Percentiles rank a stretch among this genome's conserved stretches.
Evolutionary conservation across 1,140 invertebrate species (phyloP).

Genomic region (Drosophila ironensis): DNA sequence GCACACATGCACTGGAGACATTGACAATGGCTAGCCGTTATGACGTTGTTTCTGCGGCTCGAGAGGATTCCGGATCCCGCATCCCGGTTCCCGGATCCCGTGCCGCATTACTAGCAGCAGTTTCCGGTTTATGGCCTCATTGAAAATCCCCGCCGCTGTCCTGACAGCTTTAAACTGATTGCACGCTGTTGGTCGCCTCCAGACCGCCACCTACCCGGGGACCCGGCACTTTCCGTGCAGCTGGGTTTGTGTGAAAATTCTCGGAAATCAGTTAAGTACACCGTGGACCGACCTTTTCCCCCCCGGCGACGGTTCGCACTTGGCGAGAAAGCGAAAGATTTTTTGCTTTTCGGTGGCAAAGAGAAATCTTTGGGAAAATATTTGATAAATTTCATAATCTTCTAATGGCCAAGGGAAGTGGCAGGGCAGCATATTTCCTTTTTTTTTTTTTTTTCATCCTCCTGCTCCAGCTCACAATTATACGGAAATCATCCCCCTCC

Average conservation of each 20-base stretch:
- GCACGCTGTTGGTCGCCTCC: conserved; percentile 24
- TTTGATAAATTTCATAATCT: conserved; percentile 56
- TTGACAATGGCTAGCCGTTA: conserved; percentile 4
- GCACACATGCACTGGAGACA: conserved; percentile 26
- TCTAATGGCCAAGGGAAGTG: conserved; percentile 31
- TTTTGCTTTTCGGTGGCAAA: conserved; percentile 54
- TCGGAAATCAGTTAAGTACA: conserved; percentile 75
- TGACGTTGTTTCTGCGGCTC: conserved; percentile 17
- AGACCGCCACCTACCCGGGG: not conserved
- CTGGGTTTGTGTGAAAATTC: conserved; percentile 48
- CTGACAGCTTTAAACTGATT: conserved; percentile 78
- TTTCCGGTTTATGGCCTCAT: conserved; percentile 64
- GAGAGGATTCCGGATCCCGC: too few relatives aligned
- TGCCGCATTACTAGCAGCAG: conserved; percentile 44
- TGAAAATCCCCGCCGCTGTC: conserved; percentile 55
- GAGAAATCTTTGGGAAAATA: conserved; percentile 53
- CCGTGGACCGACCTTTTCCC: conserved; percentile 45
- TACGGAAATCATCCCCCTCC: conserved; percentile 38
- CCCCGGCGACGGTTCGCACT: conserved; percentile 58
- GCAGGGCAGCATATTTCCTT: conserved; percentile 19
- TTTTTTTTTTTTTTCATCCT: conserved; percentile 11
- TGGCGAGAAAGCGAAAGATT: conserved; percentile 61
- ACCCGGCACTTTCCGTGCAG: conserved; percentile 3
- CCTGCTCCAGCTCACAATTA: conserved; percentile 28
- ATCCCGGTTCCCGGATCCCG: too few relatives aligned